Base-by-base conservation (phyloP, 2,797 vertebrate genomes). In the Nyctalus aviator region DNA sequence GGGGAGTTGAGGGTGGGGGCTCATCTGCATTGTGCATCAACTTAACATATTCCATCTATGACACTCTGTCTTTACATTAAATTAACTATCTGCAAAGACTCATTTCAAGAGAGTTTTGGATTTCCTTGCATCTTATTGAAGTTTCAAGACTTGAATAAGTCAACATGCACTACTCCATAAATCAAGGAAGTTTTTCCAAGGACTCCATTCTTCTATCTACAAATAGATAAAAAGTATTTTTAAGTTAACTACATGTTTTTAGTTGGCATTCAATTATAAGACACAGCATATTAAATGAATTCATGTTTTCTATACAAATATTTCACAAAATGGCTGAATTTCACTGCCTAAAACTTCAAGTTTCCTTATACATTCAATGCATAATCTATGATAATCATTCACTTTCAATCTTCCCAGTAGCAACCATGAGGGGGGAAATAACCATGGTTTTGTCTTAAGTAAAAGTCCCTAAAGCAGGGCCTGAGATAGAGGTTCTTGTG, bases 281-380 rank as follows among this genome's bases (percentile, higher is more conserved):
- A n/a, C 48, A 88, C 6, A 15, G 12, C 6, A 18, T 62, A 73
- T 68, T 72, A 73, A 82, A 53, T 17, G 27, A 50, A 59, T 4
- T 94, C 15, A 9, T 68, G 81, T 83, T 86, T 92, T 75, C 59
- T 90, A 81, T 81, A 35, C 77, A 90, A 64, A 53, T 59, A 59
- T 14, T 93, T 94, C 62, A 20, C 75, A 79, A 81, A 82, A 55
- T 8, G 12, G 32, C 85, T 59, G 25, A 2, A 62, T 73, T 87
- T 72, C n/a, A 18, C 68, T 55, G 41, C 32, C 53, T 93, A 72
- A 53, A 75, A 71, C 78, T 30, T 94, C 17, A 91, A 72, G 5
- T 57, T 78, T 79, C 32, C 8, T 44, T 41, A 57, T 64, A 20
- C 6, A 66, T 25, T 86, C 44, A 10, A 64, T 88, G 14, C 7